phyloP scores from a whole-genome alignment of 2,113 vertebrate species.

The Platysternon megacephalum region DNA sequence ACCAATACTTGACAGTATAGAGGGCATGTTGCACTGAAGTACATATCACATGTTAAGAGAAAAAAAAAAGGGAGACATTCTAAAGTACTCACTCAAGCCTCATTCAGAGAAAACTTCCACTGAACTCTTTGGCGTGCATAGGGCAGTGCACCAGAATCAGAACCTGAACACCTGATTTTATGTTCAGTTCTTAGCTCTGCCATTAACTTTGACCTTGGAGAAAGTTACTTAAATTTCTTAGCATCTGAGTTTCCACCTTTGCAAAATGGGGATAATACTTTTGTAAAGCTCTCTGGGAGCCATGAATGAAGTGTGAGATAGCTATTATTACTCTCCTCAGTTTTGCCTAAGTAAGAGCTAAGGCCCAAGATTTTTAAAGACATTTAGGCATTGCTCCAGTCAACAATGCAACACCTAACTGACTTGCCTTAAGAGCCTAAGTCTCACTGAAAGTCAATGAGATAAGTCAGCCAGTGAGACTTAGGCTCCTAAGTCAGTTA shows the following conservation, averaged over 20 bases:
- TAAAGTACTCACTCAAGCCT: neutral
- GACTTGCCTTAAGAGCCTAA: neutral
- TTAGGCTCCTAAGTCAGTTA: too few species aligned
- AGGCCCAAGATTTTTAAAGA: neutral
- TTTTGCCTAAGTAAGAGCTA: neutral
- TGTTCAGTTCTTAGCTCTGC: neutral
- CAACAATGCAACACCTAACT: neutral
- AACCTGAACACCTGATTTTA: constrained; percentile 43
- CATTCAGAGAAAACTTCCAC: constrained; percentile 14
- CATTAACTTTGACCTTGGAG: constrained; percentile 12
- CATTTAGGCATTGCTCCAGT: neutral
- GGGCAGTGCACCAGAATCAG: constrained; percentile 17
- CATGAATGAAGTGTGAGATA: neutral
- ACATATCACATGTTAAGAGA: neutral
- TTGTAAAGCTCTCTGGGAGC: neutral
- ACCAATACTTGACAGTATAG: neutral
- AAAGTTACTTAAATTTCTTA: constrained; percentile 17
- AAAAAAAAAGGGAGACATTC: neutral
- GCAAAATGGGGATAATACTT: neutral
- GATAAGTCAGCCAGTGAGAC: too few species aligned
- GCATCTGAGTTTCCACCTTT: neutral
- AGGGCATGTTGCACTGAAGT: neutral
- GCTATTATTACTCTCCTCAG: too few species aligned
- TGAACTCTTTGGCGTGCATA: neutral
- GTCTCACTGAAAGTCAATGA: neutral